Evolutionary conservation across 1,140 invertebrate species (phyloP), one percentile per base, ranked within the genome.

Genomic region (Cydia fagiglandana): DNA sequence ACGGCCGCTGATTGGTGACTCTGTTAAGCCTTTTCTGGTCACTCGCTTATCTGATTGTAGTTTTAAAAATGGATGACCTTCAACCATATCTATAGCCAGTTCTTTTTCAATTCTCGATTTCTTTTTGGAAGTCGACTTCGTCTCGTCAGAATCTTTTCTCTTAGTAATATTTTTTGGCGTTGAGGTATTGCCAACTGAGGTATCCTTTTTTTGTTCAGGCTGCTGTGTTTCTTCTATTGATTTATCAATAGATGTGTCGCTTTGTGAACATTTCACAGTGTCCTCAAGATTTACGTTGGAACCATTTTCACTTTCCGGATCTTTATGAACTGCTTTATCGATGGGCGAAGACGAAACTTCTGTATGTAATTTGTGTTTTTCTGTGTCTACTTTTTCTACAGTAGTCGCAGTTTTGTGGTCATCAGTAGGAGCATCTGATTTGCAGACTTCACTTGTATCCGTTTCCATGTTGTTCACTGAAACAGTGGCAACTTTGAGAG

Each of bases 51-150:
- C 79, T 24, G 84, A 80, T 56, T 85, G 79, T 15, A 77, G 80
- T 79, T 85, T 85, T 75, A 91, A 84, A 75, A 86, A 88, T 50
- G 91, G 91, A 83, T 93, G 88, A 30, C 91, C 92, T 84, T 93
- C 88, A 3, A 93, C 92, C 83, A 87, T 93, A 77, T 93, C 91
- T 38, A 93, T 93, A 9, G 83, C 86, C 77, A 93, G 77, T 78
- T 91, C 83, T 77, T 86, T 91, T 84, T 91, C 84, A 50, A 93
- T 90, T 45, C 91, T 83, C 13, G 91, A 90, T 77, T 84, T 88
- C 76, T 89, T 92, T 84, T 86, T 88, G 47, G 41, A 78, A 17
- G 84, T 78, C 20, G 73, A 75, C 64, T 80, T 84, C 78, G 34
- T 5, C 68, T 70, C 50, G 56, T 66, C 73, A n/a, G 53, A 38